Evolutionary conservation across 2,888 invertebrate species (phyloP).

Genomic region (Conomelus anceps): DNA sequence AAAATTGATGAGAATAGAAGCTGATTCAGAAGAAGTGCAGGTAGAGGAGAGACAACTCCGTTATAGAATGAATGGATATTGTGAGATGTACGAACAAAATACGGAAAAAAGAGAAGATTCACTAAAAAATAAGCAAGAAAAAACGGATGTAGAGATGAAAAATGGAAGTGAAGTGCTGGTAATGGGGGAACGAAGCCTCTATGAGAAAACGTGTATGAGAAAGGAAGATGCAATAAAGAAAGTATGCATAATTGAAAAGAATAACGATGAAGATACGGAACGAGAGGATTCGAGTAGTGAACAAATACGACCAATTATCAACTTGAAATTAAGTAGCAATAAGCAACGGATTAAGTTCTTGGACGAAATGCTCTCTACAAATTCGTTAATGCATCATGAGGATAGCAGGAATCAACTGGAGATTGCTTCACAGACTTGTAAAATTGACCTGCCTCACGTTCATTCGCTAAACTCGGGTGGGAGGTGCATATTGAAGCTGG

Average conservation of each 20-base stretch:
- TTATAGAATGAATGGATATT: neutral
- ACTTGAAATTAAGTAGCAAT: neutral
- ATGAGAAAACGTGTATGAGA: neutral
- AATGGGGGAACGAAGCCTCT: neutral
- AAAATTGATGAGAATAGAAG: neutral
- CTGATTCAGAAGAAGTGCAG: neutral
- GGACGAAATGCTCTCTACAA: neutral
- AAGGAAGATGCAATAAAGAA: neutral
- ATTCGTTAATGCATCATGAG: neutral
- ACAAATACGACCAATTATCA: neutral
- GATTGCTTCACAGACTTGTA: neutral
- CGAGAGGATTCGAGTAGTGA: neutral
- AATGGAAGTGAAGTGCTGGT: neutral
- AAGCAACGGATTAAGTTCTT: neutral
- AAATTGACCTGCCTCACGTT: neutral
- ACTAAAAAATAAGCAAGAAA: too few relatives aligned
- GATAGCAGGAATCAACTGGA: neutral
- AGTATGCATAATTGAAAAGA: neutral
- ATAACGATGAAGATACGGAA: neutral
- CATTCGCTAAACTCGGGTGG: neutral
- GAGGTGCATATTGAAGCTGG: neutral
- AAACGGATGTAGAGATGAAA: neutral
- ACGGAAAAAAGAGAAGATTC: too few relatives aligned
- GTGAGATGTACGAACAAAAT: neutral
- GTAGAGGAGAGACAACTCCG: neutral